These are phyloP conservation scores for Scytalopus superciliaris DNA, from an alignment of 2,113 vertebrate genomes.

Conservation along the genomic window DNA sequence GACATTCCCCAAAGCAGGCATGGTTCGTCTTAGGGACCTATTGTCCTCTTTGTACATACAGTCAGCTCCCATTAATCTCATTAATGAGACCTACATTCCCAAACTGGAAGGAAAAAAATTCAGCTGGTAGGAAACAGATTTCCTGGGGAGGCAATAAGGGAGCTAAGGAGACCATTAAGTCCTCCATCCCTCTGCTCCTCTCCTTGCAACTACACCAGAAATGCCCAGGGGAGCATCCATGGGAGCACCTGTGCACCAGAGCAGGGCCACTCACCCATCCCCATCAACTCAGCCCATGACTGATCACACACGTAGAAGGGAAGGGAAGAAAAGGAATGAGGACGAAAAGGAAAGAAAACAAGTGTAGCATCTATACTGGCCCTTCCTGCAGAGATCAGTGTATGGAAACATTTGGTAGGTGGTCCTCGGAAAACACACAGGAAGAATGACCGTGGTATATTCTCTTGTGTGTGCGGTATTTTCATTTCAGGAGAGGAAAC, in stretches of 20 bases:
- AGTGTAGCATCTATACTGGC: background rate
- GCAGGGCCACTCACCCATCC: background rate
- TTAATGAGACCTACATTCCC: constrained; percentile 59
- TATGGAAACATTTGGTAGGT: background rate
- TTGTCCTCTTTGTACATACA: constrained; percentile 31
- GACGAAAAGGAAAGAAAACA: background rate
- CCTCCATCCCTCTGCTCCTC: background rate
- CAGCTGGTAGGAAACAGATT: constrained; percentile 30
- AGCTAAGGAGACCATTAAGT: background rate
- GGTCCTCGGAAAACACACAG: background rate
- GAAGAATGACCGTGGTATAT: background rate
- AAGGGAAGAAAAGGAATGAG: background rate
- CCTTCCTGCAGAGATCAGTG: background rate
- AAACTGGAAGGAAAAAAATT: constrained; percentile 38
- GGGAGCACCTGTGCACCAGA: background rate
- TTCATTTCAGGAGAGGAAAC: background rate
- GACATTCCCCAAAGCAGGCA: constrained; percentile 42
- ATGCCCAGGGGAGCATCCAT: background rate
- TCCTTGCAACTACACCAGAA: background rate
- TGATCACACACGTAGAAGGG: background rate
- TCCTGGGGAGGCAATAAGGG: background rate
- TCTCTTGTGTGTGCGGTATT: background rate
- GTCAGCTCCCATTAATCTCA: constrained; percentile 44
- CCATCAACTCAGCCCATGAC: background rate
- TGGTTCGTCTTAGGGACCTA: constrained; percentile 21